phyloP scores from a whole-genome alignment of 1,140 invertebrate genomes.

The Ostrea edulis region DNA sequence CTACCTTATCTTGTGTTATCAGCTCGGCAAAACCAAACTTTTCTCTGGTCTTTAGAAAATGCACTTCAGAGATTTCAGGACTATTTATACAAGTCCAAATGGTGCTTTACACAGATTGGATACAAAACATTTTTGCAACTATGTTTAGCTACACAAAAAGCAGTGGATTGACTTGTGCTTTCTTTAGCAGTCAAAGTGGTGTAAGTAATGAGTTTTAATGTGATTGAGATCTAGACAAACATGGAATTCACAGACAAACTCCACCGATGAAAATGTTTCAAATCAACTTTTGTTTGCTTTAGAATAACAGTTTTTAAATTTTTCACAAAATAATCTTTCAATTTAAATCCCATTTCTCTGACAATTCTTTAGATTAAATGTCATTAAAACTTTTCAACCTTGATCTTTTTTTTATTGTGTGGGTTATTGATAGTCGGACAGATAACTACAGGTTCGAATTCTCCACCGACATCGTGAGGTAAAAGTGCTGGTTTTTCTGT shows the following conservation, averaged over 20 bases:
- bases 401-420: neutral
- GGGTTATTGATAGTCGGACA: neutral
- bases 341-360: neutral
- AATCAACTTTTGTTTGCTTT: constrained; percentile 1
- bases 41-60: neutral
- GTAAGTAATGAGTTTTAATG: constrained; percentile 5
- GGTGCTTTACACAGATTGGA: neutral
- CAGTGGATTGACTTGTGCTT: neutral
- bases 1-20: neutral
- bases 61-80: neutral
- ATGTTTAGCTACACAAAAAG: neutral
- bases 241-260: neutral
- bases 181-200: neutral
- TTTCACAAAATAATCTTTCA: neutral
- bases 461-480: neutral
- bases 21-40: constrained; percentile 5
- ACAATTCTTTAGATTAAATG: neutral
- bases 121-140: neutral
- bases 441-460: neutral
- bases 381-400: neutral
- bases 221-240: neutral
- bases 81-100: neutral
- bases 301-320: neutral
- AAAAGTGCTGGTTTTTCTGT: neutral
- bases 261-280: neutral